phyloP scores from a whole-genome alignment of 2,888 invertebrate genomes.

The Drosophila nigricruria region DNA sequence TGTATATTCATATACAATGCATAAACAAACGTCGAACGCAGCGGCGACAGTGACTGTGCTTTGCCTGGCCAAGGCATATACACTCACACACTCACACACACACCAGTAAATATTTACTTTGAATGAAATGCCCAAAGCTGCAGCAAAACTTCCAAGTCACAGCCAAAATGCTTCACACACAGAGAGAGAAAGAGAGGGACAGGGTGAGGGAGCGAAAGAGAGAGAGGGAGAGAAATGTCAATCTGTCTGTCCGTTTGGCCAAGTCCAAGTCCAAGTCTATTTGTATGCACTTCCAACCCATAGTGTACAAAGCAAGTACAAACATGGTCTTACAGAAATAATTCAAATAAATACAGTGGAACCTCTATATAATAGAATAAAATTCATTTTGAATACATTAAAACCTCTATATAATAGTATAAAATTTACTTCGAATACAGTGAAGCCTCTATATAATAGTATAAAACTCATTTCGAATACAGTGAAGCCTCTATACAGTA shows the following conservation, averaged over 20 bases:
- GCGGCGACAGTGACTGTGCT: conserved; percentile 16
- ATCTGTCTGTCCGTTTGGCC: conserved; percentile 23
- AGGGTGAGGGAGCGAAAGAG: conserved; percentile 6
- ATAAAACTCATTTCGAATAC: neutral
- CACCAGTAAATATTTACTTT: conserved; percentile 65
- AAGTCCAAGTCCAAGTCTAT: conserved; percentile 34
- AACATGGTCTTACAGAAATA: conserved; percentile 27
- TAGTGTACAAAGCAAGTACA: conserved; percentile 26
- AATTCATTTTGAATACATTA: neutral
- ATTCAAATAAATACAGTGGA: conserved; percentile 11
- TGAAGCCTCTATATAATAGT: neutral
- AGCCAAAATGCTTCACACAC: conserved; percentile 37
- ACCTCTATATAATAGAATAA: neutral
- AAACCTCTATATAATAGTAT: neutral
- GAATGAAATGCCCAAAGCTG: conserved; percentile 62
- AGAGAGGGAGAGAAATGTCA: conserved; percentile 23
- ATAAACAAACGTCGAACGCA: conserved; percentile 34
- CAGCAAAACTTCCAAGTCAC: conserved; percentile 52
- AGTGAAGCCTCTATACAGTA: no score
- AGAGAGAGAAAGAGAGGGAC: conserved; percentile 6
- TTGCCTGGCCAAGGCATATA: conserved; percentile 29
- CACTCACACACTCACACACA: conserved; percentile 21
- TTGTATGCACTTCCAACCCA: conserved; percentile 41
- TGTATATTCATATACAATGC: conserved; percentile 30
- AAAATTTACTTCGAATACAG: neutral